These are phyloP conservation scores for Thaleichthys pacificus DNA, from an alignment of 2,797 vertebrate genomes.

Conservation along the genomic window DNA sequence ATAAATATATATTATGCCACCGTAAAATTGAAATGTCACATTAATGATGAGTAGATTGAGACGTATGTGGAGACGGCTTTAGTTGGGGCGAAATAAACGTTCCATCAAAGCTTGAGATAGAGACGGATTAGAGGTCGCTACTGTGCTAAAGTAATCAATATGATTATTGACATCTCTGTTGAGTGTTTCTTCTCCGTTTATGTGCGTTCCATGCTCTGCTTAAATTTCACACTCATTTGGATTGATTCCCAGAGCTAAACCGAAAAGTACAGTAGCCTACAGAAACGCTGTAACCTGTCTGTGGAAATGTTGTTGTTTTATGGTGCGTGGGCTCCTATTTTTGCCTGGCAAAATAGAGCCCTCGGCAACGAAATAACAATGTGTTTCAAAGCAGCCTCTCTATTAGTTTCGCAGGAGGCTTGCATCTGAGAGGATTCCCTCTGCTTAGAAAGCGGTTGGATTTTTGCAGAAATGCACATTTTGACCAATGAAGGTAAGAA, in stretches of 20 bases:
- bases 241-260: constrained; percentile 9
- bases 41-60: constrained; percentile 20
- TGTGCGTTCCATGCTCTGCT: constrained; percentile 12
- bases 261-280: neutral
- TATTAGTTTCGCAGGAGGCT: neutral
- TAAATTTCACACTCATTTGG: constrained; percentile 4
- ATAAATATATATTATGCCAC: constrained; percentile 20
- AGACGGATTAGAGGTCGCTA: constrained; percentile 16
- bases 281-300: neutral
- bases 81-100: constrained; percentile 7
- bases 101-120: constrained; percentile 15
- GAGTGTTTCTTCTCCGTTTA: neutral
- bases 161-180: constrained; percentile 19
- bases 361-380: neutral
- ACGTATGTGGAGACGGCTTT: constrained; percentile 11
- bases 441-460: neutral
- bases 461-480: neutral
- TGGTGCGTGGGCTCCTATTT: neutral
- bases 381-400: neutral
- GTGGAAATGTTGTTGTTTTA: constrained; percentile 1
- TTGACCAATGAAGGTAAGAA: neutral
- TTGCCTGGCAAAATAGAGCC: neutral
- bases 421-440: neutral
- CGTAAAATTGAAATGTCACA: constrained; percentile 17
- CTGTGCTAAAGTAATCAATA: constrained; percentile 11